Conservation (phyloP, 2,888 invertebrate genomes). For the Lordiphosa andalusiaca region DNA sequence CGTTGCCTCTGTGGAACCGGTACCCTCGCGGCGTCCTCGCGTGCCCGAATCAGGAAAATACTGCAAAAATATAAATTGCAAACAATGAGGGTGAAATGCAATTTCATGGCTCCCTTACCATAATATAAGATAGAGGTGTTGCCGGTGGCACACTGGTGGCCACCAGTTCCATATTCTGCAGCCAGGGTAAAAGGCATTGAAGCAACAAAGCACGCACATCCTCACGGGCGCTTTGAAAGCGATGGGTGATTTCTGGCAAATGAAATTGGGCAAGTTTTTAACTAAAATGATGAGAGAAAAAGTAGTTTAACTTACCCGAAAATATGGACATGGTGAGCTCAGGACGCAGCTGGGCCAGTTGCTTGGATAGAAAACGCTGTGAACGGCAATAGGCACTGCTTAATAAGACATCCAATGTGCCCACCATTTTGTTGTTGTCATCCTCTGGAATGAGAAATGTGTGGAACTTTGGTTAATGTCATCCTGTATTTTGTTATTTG, state of each 20-base stretch:
- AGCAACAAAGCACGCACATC: conserved; percentile 94
- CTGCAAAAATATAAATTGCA: conserved; percentile 53
- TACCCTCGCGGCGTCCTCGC: conserved; percentile 91
- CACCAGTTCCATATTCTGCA: conserved; percentile 98
- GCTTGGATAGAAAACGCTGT: conserved; percentile 94
- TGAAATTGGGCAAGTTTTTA: too few relatives aligned
- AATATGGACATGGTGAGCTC: conserved; percentile 99
- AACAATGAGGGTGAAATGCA: background rate
- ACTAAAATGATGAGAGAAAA: background rate
- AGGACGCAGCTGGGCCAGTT: conserved; percentile 95
- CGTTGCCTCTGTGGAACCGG: conserved; percentile 99
- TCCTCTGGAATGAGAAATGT: conserved; percentile 71
- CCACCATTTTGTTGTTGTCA: conserved; percentile 77
- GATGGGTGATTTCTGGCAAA: conserved; percentile 94
- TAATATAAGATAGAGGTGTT: conserved; percentile 91
- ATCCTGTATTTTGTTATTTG: too few relatives aligned
- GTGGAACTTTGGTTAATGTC: too few relatives aligned
- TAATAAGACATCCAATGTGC: conserved; percentile 91
- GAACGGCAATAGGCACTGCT: conserved; percentile 95
- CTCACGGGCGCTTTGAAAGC: conserved; percentile 96
- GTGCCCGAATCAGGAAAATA: conserved; percentile 85
- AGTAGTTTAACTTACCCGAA: conserved; percentile 86
- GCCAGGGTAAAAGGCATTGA: conserved; percentile 97
- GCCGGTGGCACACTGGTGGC: conserved; percentile 97
- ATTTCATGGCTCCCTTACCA: conserved; percentile 81